Evolutionary conservation across 2,797 vertebrate species (phyloP), one percentile per base, ranked within the genome.

Genomic region (Alfaro cultratus): DNA sequence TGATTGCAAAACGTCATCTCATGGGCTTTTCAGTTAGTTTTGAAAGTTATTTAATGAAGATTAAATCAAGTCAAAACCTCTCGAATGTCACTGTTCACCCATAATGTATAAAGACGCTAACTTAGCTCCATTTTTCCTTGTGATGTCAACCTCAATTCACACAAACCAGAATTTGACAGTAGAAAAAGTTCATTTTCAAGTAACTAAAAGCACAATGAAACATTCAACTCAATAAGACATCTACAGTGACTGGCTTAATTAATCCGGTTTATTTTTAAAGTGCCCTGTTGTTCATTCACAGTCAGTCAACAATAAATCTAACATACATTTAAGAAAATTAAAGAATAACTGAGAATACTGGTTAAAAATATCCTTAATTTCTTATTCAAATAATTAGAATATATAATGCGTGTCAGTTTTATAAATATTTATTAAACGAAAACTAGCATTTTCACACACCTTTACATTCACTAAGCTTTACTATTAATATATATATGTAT

Each of bases 251-350:
- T 43, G 36, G 67, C 31, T 64, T 36, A 18, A 64, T 71, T 71
- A 57, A 57, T 45, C 6, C 45, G 1, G 31, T 46, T 67, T 60
- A 74, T 55, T 73, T 53, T 51, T 67, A 68, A 82, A 87, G 34
- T 84, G 74, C 74, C 57, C 8, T 51, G 11, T 18, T 62, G 8
- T 45, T 70, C 11, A 43, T 43, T 70, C 18, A 43, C 67, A 43
- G 23, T n/a, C 23, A 15, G 21, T 41, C 36, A 67, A 31, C 15
- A 74, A 67, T 13, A 39, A 23, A 74, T 67, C 26, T 49, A 39
- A 31, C 31, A 73, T 41, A 8, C 39, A 60, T 41, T 72, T 74
- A 49, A 76, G 70, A 41, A 36, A 53, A 31, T 51, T 34, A n/a
- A 75, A 79, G 0, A 51, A 23, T 4, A 70, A 8, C 0, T n/a